phyloP scores from a whole-genome alignment of 2,113 vertebrate genomes.

The Clupea harengus region DNA sequence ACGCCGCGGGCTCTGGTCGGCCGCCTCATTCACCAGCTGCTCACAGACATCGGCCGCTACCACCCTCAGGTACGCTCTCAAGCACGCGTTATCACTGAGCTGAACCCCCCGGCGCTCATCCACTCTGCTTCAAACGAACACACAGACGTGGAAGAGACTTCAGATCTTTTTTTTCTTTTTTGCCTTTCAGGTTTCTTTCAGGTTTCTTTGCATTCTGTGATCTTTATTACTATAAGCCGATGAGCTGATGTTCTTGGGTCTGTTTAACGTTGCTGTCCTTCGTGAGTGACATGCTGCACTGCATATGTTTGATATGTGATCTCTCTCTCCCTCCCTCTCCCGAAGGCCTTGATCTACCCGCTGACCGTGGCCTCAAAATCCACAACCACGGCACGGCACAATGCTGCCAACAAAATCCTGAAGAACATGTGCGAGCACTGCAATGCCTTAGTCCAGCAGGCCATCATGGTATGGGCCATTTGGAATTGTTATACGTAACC shows the following conservation, averaged over 20 bases:
- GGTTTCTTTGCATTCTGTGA: too few species aligned
- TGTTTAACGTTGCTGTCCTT: not conserved
- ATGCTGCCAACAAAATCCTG: conserved; percentile 96
- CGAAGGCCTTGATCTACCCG: conserved; percentile 94
- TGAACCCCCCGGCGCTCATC: not conserved
- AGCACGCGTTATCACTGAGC: not conserved
- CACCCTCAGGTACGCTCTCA: conserved; percentile 85
- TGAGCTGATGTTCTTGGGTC: not conserved
- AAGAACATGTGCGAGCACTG: conserved; percentile 99
- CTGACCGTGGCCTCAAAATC: conserved; percentile 98
- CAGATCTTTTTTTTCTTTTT: too few species aligned
- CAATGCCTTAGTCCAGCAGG: conserved; percentile 95
- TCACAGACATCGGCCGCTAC: conserved; percentile 95
- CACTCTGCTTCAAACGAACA: not conserved
- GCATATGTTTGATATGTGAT: not conserved
- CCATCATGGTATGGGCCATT: conserved; percentile 86
- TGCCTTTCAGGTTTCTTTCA: not conserved
- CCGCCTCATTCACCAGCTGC: conserved; percentile 95
- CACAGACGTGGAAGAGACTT: not conserved
- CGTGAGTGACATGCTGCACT: not conserved
- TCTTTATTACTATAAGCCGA: too few species aligned
- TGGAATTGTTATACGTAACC: not conserved
- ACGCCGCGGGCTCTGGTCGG: conserved; percentile 91
- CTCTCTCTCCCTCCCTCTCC: not conserved
- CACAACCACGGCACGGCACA: conserved; percentile 94